A percentile compares a stretch with the other conserved stretches of the same genome.
Conservation (phyloP, 2,888 invertebrate species). For the Pseudoips prasinana region DNA sequence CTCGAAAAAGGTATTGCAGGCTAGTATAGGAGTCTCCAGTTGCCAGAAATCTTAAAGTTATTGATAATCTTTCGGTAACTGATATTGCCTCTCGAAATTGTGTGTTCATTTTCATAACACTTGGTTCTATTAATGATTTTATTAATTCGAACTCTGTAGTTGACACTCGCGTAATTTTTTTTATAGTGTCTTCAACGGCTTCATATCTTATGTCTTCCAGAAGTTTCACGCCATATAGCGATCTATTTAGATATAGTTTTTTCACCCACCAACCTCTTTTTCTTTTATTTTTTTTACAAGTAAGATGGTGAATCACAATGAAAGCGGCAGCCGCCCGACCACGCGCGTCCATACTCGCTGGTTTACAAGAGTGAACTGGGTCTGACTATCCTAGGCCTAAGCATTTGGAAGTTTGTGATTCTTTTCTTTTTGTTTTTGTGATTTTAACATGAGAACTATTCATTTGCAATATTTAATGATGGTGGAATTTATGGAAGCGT, state of each 20-base stretch:
- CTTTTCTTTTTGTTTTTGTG: no score
- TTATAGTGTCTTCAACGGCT: constrained; percentile 11
- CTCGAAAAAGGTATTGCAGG: constrained; percentile 8
- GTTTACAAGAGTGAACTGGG: no score
- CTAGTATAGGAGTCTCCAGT: constrained; percentile 5
- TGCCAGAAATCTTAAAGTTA: constrained; percentile 7
- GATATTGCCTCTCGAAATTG: constrained; percentile 8
- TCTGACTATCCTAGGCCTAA: no score
- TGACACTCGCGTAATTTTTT: constrained; percentile 12
- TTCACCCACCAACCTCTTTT: constrained; percentile 10
- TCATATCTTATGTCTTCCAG: constrained; percentile 11
- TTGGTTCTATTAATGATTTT: constrained; percentile 7
- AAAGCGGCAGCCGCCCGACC: no score
- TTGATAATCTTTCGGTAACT: constrained; percentile 8
- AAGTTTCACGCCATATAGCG: constrained; percentile 8
- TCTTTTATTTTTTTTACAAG: constrained; percentile 5
- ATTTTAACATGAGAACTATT: no score
- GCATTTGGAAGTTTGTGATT: no score
- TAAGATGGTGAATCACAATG: no score
- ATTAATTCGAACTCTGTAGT: constrained; percentile 7
- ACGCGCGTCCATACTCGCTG: no score
- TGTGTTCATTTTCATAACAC: constrained; percentile 7
- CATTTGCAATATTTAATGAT: no score
- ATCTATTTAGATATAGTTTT: constrained; percentile 5
- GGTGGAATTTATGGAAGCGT: no score